Evolutionary conservation across 1,140 invertebrate genomes (phyloP), one percentile per base, ranked within the genome.

Genomic region (Tetramorium alpestre): DNA sequence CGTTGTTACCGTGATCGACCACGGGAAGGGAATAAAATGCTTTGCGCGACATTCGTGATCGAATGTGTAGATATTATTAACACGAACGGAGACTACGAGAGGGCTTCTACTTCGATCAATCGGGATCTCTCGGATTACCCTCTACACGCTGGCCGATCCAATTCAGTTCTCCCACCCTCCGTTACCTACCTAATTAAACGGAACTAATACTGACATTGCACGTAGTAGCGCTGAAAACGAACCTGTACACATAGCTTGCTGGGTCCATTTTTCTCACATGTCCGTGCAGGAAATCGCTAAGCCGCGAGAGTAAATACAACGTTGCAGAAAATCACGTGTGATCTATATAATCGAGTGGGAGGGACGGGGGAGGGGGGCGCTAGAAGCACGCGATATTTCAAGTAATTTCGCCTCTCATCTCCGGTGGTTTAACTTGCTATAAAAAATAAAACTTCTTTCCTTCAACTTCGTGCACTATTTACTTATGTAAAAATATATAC

Each of bases 21-120:
- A 28, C 2, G 25, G 7, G 41, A 28, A 41, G 13, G 7, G 4
- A 80, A 84, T 38, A 73, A 84, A 84, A 60, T 60, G 25, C 1
- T 25, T 73, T 16, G 11, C 4, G 80, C 91, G 90, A 91, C 86
- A 78, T 76, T 72, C 72, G 89, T 85, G 88, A 86, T 76, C 69
- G 88, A 91, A 89, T 91, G 87, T 91, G 89, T 87, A 89, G 92
- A 93, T 93, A 93, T 92, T 92, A 93, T 93, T 93, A 92, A 92
- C 90, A 84, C 73, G 86, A 88, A 56, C 78, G 33, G 60, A 54
- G 28, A 56, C 56, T 64, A n/a, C 47, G 25, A 44, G 56, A n/a
- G 56, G 87, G 75, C 58, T 70, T 88, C 80, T 85, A 51, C 77
- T 38, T 90, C 88, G 91, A 90, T 92, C 89, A 91, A 91, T 92